Evolutionary conservation across 2,113 vertebrate species (phyloP), one percentile per base, ranked within the genome.

Genomic region (Gadus chalcogrammus): DNA sequence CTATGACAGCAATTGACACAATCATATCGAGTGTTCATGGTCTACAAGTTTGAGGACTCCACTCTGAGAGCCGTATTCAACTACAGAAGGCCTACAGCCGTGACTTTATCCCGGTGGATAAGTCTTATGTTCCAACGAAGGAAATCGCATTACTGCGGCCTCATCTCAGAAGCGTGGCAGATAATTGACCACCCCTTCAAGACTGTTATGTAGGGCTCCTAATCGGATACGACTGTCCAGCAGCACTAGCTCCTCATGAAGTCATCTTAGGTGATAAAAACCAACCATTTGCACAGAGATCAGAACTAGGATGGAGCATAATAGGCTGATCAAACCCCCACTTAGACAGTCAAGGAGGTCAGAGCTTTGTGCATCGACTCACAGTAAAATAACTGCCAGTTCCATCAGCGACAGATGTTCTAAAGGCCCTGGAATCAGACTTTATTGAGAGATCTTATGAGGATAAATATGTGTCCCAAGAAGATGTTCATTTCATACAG

Each of bases 81-180:
- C 2, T 76, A 55, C 22, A 62, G 4, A 69, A 74, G 24, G 72
- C 72, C 15, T 81, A 77, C 15, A 71, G 60, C 22, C 35, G 63
- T 1, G 72, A 72, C 61, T 81, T 81, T 15, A 81, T 72, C n/a
- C 79, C 71, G 1, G 67, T 76, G 38, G 70, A 80, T 12, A 70
- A 63, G 59, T 73, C 78, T 12, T 42, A 75, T 5, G 72, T 78
- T 28, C 79, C 79, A 35, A 78, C 65, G 13, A 64, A 17, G 22
- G 8, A 15, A 1, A 78, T 75, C 48, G 72, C 65, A 28, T 7
- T 70, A 15, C 75, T 35, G 11, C 78, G 79, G 72, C 63, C 72
- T 42, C 63, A 75, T 56, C 63, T 78, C 6, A 75, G 55, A 63
- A 64, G 71, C 24, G 7, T 80, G 17, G 68, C 42, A 48, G 55